phyloP scores from a whole-genome alignment of 2,113 vertebrate genomes.

The Amphiprion percula region DNA sequence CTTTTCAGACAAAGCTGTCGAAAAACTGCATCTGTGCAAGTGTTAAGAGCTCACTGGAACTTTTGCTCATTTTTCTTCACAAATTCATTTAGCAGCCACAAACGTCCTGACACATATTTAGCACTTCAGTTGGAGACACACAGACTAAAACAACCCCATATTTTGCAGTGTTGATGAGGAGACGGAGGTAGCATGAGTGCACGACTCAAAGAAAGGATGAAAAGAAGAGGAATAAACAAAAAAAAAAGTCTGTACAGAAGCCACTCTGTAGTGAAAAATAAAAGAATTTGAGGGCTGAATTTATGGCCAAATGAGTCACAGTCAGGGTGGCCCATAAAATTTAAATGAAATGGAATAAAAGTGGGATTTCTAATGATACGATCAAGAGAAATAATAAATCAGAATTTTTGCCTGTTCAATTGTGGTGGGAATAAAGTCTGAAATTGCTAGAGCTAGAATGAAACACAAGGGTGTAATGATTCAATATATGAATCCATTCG shows the following conservation, averaged over 20 bases:
- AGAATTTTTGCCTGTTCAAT: slow-evolving; percentile 47
- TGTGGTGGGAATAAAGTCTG: slow-evolving; percentile 53
- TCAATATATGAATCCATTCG: slow-evolving; percentile 49
- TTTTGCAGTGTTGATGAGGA: slow-evolving; percentile 12
- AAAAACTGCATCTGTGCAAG: slow-evolving; percentile 27
- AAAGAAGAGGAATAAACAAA: slow-evolving; percentile 26
- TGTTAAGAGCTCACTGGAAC: slow-evolving; percentile 18
- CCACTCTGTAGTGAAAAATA: slow-evolving; percentile 28
- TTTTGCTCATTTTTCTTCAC: slow-evolving; percentile 29
- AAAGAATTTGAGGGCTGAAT: slow-evolving; percentile 37
- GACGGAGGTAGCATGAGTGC: not conserved
- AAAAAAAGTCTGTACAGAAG: slow-evolving; percentile 5
- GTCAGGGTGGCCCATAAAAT: slow-evolving; percentile 53
- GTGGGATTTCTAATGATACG: slow-evolving; percentile 57
- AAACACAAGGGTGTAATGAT: slow-evolving; percentile 59
- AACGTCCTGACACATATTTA: not conserved
- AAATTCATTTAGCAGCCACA: slow-evolving; percentile 7
- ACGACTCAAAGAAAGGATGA: not conserved
- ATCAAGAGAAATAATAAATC: slow-evolving; percentile 61
- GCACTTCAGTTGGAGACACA: not conserved
- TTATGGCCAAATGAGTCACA: slow-evolving; percentile 59
- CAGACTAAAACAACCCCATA: not conserved
- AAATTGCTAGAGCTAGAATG: slow-evolving; percentile 53
- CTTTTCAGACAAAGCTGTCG: slow-evolving; percentile 18
- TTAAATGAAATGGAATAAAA: slow-evolving; percentile 61